phyloP scores from a whole-genome alignment of 2,113 vertebrate species.

The Takifugu flavidus region DNA sequence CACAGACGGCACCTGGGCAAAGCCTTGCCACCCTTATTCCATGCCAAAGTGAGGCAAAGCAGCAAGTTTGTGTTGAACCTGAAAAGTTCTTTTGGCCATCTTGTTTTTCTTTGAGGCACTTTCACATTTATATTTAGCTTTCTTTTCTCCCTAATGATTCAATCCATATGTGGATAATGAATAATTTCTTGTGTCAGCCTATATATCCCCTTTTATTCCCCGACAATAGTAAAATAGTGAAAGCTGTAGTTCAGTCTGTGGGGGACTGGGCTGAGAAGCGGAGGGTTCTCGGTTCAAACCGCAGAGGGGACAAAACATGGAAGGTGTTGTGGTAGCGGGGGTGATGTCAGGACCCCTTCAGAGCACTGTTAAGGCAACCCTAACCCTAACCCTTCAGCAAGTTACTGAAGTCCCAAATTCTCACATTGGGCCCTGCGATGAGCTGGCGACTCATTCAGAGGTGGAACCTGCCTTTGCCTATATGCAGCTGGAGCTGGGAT shows the following conservation, averaged over 20 bases:
- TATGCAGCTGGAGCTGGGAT: too few species aligned
- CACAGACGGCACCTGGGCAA: conserved; percentile 76
- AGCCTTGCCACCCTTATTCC: conserved; percentile 48
- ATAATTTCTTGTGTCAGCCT: background rate
- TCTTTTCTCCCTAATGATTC: conserved; percentile 17
- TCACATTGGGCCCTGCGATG: too few species aligned
- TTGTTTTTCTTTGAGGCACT: conserved; percentile 34
- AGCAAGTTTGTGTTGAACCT: conserved; percentile 61
- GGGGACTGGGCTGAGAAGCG: too few species aligned
- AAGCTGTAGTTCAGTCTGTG: too few species aligned
- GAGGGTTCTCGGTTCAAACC: too few species aligned
- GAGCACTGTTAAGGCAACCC: background rate
- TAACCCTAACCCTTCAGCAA: too few species aligned
- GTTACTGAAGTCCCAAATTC: too few species aligned
- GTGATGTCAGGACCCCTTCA: background rate
- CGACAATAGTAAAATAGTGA: too few species aligned
- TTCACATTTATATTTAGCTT: conserved; percentile 24
- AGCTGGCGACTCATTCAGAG: too few species aligned
- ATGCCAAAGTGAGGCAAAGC: conserved; percentile 59
- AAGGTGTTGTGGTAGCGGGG: background rate
- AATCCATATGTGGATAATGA: background rate
- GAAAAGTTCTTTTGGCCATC: conserved; percentile 52
- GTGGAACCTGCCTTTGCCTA: too few species aligned
- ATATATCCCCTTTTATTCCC: background rate
- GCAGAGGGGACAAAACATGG: too few species aligned